Conservation (phyloP, 2,113 vertebrate genomes). For the Lichenostomus cassidix region DNA sequence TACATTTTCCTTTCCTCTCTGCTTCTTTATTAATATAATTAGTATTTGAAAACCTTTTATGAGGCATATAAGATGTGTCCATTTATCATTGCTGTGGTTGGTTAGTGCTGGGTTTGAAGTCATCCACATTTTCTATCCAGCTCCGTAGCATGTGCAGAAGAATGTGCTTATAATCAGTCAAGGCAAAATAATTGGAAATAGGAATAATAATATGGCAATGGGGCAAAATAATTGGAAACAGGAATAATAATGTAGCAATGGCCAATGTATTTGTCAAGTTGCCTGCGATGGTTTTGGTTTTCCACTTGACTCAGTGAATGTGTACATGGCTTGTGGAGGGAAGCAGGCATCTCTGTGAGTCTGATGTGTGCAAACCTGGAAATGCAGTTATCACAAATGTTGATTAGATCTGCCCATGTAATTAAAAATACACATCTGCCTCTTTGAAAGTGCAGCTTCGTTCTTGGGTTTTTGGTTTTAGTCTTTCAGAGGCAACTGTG, state of each 20-base stretch:
- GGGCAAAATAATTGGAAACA: conserved; percentile 1
- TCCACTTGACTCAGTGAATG: neutral
- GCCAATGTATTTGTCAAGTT: neutral
- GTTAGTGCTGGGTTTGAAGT: neutral
- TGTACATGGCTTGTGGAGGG: neutral
- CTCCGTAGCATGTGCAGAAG: neutral
- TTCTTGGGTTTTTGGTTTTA: neutral
- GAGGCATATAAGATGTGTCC: neutral
- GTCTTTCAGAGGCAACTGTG: neutral
- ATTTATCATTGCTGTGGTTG: neutral
- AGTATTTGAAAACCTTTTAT: neutral
- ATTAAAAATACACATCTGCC: conserved; percentile 52
- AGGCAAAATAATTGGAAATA: conserved; percentile 41
- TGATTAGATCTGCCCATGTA: neutral
- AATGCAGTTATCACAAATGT: neutral
- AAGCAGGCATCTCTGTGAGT: neutral
- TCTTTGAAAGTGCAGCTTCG: neutral
- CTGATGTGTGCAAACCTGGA: neutral
- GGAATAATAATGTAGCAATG: neutral
- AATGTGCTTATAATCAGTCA: conserved; percentile 5
- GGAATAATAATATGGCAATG: neutral
- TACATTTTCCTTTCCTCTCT: neutral
- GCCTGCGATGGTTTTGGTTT: neutral
- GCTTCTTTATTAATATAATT: neutral
- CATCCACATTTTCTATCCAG: neutral